Base-by-base conservation (phyloP, 2,797 vertebrate species). In the Danio jaintianensis region DNA sequence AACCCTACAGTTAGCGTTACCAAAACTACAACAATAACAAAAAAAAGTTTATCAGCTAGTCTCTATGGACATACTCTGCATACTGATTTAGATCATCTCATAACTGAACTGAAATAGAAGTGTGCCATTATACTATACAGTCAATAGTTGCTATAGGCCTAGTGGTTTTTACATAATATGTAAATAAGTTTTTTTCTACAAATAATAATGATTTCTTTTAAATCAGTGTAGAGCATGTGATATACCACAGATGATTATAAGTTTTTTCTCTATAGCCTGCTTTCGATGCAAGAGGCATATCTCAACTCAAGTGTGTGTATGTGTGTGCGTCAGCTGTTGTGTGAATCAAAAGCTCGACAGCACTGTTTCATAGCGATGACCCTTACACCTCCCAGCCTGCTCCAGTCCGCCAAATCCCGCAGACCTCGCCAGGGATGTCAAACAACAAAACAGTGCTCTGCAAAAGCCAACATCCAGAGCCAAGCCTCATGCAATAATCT, bases 261-360 rank as follows among this genome's bases (percentile, higher is more conserved):
- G 4, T 68, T 68, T 68, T 68, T 68, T 68, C 40, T 77, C 43
- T 68, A 63, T 16, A 40, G 22, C 11, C 63, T 68, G 43, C 58
- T 78, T 68, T 59, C 22, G 47, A 59, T 59, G 63, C 75, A 58
- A 36, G 63, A 58, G 75, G 75, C 40, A 29, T 68, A 78, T 42
- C 53, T 70, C 10, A 53, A 61, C 45, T 61, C 56, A 12, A 47
- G 11, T 47, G 45, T 47, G 45, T 40, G 45, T 62, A 76, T 61
- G 76, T 50, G 76, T 52, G 76, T 4, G 58, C 38, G 47, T 79
- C 67, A 79, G 67, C 77, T 79, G 67, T 61, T 79, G 67, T 71
- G 77, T 53, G 67, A 79, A 70, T 79, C 77, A 79, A 71, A 79
- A 71, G 56, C 77, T 71, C 7, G 77, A 70, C 67, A 71, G 77